Evolutionary conservation across 2,888 invertebrate genomes (phyloP), one percentile per base, ranked within the genome.

Genomic region (Monochamus alternatus): DNA sequence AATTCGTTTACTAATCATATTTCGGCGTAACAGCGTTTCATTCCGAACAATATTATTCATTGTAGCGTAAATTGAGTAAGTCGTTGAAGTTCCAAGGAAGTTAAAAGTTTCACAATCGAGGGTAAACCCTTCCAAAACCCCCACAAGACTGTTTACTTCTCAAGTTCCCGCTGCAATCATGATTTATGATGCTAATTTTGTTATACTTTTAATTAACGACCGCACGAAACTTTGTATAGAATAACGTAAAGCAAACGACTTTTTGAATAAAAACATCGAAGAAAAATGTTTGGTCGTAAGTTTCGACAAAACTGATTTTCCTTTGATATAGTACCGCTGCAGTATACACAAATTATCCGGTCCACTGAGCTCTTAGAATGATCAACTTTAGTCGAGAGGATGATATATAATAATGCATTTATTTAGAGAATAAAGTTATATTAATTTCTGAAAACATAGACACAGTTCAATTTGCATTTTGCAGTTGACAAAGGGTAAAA

Each of bases 181-280:
- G 75, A 75, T 75, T 75, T 75, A 75, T 72, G 75, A 72, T 66
- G 60, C 62, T 75, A 75, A 72, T 75, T 75, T 65, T 75, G 66
- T 72, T 75, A 65, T 30, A 59, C 72, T 75, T 75, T 66, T 71
- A 71, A 75, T 71, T 75, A 75, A 75, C 65, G 66, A 71, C 70
- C 71, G 14, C 75, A 70, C 47, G 55, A 69, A 74, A 59, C 58
- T 73, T 73, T 65, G 55, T 14, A 47, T 12, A 30, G 47, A 47
- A 47, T 64, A 64, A 30, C 64, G 47, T 47, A 30, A 64, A 47
- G 47, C 31, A 52, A 38, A 14, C 30, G 52, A 66, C 55, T 32
- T 52, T 51, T 66, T 38, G 14, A 66, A 66, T 52, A 32, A 38
- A 30, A 55, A 66, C 32, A 32, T 52, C 30, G 5, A 55, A 3